Base-by-base conservation (phyloP, 2,113 vertebrate genomes). In the Aspiorhynchus laticeps region DNA sequence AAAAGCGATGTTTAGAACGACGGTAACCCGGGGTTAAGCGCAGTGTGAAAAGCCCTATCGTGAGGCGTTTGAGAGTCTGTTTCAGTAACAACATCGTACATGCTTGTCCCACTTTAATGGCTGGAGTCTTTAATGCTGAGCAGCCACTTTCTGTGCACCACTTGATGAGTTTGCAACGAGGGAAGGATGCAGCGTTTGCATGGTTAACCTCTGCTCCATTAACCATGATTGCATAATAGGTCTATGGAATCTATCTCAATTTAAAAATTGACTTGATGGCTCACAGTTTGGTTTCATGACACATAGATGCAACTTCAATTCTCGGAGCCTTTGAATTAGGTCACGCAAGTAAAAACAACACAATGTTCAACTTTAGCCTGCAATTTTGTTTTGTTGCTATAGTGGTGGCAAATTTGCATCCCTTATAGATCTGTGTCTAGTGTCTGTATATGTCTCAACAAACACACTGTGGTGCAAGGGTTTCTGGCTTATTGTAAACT, bases 51-150 rank as follows among this genome's bases (percentile, higher is more conserved):
- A n/a, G n/a, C n/a, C n/a, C n/a, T n/a, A n/a, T n/a, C n/a, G 51
- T 36, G 31, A 56, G 6, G 19, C 24, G 38, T 56, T 56, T 79
- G 76, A 79, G 76, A 36, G 31, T 56, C 76, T 14, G 51, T 80
- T 80, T 80, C 51, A 56, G 11, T 1, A 79, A 53, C 76, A 21
- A 19, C 26, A 21, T 59, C 10, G 10, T 24, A 33, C 33, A 19
- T n/a, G 53, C 2, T 28, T 36, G 43, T 61, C 31, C 76, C 7
- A 19, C 43, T 76, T 85, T 76, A 31, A 48, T 69, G 10, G 12
- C 19, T 8, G 14, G 24, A 65, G 28, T 26, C 73, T 71, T 69
- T 21, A 74, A 26, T 76, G 88, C 88, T 80, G 81, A 84, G 67
- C 67, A 80, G n/a, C 2, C 53, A 65, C n/a, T 87, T 86, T 31